Evolutionary conservation across 2,888 invertebrate genomes (phyloP), one percentile per base, ranked within the genome.

Genomic region (Acanthosepion esculentum): DNA sequence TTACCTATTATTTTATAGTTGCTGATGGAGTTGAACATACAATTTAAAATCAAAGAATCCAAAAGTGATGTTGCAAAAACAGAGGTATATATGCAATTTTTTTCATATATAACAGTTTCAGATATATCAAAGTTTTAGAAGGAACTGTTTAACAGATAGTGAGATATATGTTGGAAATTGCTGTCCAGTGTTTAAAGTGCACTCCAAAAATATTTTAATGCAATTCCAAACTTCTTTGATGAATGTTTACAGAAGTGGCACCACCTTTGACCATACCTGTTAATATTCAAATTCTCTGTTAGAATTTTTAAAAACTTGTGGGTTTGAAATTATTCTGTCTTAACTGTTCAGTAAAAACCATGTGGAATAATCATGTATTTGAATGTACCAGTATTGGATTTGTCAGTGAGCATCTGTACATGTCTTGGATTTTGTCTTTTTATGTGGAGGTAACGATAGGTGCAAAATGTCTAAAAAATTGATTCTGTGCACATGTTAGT

Each of bases 41-140:
- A 78, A 78, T 78, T 78, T 78, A 12, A n/a, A 78, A 78, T 78
- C 78, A 78, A n/a, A 78, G n/a, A 78, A 78, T 78, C 78, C 78
- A 78, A 78, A 78, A n/a, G 12, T 78, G n/a, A 78, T 78, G n/a
- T 78, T 33, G 15, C 18, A 33, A 78, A n/a, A 23, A 78, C 15
- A 10, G 10, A 10, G n/a, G 33, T 78, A 15, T n/a, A 78, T 78
- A n/a, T 78, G n/a, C 15, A 15, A 15, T 15, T 78, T 15, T 78
- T 78, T 78, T 78, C 12, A n/a, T 78, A 33, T n/a, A 78, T 78
- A n/a, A 41, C 41, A 41, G 3, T 41, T 41, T 41, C 41, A 10
- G 33, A 15, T 78, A n/a, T n/a, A n/a, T n/a, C n/a, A n/a, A n/a
- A n/a, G n/a, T n/a, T n/a, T n/a, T n/a, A n/a, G n/a, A n/a, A n/a